These are phyloP conservation scores for Python bivittatus DNA, from an alignment of 2,113 vertebrate genomes.

Conservation along the genomic window DNA sequence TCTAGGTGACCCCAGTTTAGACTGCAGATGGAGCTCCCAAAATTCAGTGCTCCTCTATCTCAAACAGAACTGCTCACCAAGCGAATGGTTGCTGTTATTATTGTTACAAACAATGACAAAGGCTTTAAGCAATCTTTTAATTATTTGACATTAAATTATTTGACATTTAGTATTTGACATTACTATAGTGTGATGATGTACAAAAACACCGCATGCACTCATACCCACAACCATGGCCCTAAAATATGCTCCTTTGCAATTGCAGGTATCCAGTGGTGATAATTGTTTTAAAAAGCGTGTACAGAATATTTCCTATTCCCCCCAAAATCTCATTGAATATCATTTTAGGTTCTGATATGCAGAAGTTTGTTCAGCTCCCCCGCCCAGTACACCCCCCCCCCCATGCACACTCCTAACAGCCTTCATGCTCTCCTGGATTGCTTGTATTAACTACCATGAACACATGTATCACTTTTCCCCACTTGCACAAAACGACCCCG, in stretches of 20 bases:
- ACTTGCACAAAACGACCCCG: not conserved
- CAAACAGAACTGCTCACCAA: not conserved
- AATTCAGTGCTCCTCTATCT: not conserved
- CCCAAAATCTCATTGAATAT: not conserved
- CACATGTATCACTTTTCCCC: not conserved
- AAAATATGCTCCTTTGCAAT: not conserved
- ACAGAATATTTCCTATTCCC: not conserved
- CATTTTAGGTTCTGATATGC: not conserved
- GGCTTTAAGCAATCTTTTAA: not conserved
- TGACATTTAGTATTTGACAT: too few species aligned
- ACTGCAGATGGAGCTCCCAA: not conserved
- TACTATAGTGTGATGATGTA: too few species aligned
- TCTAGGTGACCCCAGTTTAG: too few species aligned
- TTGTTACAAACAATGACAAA: not conserved
- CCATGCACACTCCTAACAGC: not conserved
- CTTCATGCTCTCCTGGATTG: not conserved
- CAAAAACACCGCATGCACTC: too few species aligned
- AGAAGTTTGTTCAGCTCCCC: not conserved
- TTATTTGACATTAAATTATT: not conserved
- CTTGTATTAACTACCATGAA: not conserved
- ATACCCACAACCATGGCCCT: not conserved
- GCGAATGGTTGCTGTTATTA: not conserved
- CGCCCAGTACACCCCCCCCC: not conserved
- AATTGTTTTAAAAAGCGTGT: not conserved
- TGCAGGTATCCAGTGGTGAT: not conserved